Conservation (phyloP, 2,888 invertebrate genomes). For the Gasteruption jaculator region DNA sequence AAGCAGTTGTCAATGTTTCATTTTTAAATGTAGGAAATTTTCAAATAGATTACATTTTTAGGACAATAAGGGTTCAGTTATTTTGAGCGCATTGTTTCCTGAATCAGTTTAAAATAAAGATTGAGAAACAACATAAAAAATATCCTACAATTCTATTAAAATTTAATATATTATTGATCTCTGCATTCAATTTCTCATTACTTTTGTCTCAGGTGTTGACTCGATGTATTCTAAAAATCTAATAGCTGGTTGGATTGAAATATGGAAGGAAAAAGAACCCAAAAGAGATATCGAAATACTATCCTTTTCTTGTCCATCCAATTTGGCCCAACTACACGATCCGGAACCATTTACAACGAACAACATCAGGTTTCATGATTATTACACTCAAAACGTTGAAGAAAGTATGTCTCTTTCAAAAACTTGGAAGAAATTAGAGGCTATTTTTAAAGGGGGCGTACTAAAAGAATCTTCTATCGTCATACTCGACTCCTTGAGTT, state of each 20-base stretch:
- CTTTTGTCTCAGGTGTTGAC: constrained; percentile 33
- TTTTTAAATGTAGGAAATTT: not conserved
- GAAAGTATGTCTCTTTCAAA: too few species aligned
- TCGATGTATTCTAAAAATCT: constrained; percentile 32
- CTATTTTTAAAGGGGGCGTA: constrained; percentile 23
- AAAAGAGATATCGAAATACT: constrained; percentile 29
- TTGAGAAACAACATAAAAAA: too few species aligned
- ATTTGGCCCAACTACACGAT: constrained; percentile 24
- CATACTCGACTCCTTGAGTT: constrained; percentile 41
- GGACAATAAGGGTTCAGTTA: too few species aligned
- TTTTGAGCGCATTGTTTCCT: too few species aligned
- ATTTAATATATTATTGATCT: too few species aligned
- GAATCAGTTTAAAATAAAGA: too few species aligned
- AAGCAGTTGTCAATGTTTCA: too few species aligned
- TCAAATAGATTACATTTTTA: too few species aligned
- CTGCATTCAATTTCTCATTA: too few species aligned
- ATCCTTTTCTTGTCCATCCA: constrained; percentile 37
- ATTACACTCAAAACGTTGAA: constrained; percentile 30
- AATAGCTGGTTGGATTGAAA: constrained; percentile 39
- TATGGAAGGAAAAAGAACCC: constrained; percentile 28
- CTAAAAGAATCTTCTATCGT: constrained; percentile 32
- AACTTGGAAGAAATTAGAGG: constrained; percentile 26
- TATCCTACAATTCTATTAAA: too few species aligned
- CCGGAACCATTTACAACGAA: constrained; percentile 22
- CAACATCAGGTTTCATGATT: constrained; percentile 37